These are phyloP conservation scores for Arge pagana DNA, from an alignment of 2,888 invertebrate genomes.

Conservation along the genomic window DNA sequence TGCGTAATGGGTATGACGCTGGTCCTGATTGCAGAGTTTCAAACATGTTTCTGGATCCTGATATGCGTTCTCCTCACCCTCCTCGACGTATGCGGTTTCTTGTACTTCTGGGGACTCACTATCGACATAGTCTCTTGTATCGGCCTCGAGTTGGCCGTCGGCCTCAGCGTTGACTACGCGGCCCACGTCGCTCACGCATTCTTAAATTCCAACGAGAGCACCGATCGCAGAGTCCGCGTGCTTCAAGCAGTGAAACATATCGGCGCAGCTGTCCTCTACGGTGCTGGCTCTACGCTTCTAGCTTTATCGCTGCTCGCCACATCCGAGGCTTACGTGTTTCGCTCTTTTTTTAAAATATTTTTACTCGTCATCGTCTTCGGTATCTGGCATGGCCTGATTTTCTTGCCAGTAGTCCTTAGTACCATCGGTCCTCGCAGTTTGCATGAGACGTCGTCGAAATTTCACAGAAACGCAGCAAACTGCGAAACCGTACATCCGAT, in stretches of 20 bases:
- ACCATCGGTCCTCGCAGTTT: slow-evolving; percentile 67
- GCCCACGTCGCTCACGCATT: slow-evolving; percentile 83
- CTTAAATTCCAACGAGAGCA: slow-evolving; percentile 65
- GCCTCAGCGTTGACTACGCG: slow-evolving; percentile 83
- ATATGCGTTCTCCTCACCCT: slow-evolving; percentile 75
- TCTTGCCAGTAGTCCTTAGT: slow-evolving; percentile 77
- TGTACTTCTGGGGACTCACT: slow-evolving; percentile 81
- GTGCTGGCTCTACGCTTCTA: slow-evolving; percentile 77
- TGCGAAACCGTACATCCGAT: too few relatives aligned
- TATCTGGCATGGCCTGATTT: slow-evolving; percentile 75
- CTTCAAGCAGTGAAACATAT: slow-evolving; percentile 72
- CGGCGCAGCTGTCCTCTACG: slow-evolving; percentile 77
- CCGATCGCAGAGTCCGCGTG: slow-evolving; percentile 60
- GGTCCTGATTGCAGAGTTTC: slow-evolving; percentile 74
- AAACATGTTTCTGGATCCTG: slow-evolving; percentile 80
- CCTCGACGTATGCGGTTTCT: slow-evolving; percentile 75
- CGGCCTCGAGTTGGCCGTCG: slow-evolving; percentile 78
- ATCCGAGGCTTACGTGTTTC: slow-evolving; percentile 77
- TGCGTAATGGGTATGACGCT: slow-evolving; percentile 82
- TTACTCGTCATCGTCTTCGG: slow-evolving; percentile 77
- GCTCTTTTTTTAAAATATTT: slow-evolving; percentile 78
- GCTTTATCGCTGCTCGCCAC: slow-evolving; percentile 72
- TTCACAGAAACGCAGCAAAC: background rate
- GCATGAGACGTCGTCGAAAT: slow-evolving; percentile 12
- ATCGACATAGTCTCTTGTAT: slow-evolving; percentile 83